A percentile compares a stretch with the other conserved stretches of the same genome.
phyloP scores from a whole-genome alignment of 2,888 invertebrate genomes.

The Baronia brevicornis region DNA sequence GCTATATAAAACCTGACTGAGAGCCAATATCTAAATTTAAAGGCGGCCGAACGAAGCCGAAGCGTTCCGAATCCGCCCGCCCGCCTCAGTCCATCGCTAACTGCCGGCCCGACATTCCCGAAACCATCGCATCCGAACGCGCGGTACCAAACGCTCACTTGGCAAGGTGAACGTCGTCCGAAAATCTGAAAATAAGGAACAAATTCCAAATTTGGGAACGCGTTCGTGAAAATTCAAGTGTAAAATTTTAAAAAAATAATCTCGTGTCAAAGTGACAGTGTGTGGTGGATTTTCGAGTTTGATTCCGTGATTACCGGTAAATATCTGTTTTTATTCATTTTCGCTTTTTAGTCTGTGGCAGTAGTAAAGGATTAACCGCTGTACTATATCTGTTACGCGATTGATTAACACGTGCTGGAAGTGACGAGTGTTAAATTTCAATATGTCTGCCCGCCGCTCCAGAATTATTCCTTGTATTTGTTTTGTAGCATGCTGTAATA shows the following conservation, averaged over 20 bases:
- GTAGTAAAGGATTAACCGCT: constrained; percentile 27
- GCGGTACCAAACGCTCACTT: constrained; percentile 42
- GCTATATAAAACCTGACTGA: constrained; percentile 77
- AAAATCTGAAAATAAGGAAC: constrained; percentile 33
- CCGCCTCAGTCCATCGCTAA: constrained; percentile 70
- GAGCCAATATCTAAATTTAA: constrained; percentile 80
- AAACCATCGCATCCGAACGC: constrained; percentile 55
- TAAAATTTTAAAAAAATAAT: constrained; percentile 36
- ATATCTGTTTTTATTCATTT: constrained; percentile 29
- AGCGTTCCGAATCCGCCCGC: constrained; percentile 60
- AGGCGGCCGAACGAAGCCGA: constrained; percentile 66
- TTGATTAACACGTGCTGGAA: constrained; percentile 51
- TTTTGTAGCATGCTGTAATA: constrained; percentile 18
- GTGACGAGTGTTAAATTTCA: constrained; percentile 62
- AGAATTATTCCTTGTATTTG: constrained; percentile 31
- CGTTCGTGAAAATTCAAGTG: constrained; percentile 48
- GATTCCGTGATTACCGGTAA: constrained; percentile 60
- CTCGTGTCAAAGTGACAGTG: constrained; percentile 61
- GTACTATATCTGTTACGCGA: constrained; percentile 30
- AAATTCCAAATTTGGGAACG: constrained; percentile 41
- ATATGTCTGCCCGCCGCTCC: constrained; percentile 62
- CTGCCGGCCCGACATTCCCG: constrained; percentile 65
- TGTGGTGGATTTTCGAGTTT: constrained; percentile 52
- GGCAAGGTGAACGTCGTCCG: constrained; percentile 32
- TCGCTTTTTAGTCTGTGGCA: constrained; percentile 32